A percentile compares a stretch with the other conserved stretches of the same genome.
These are phyloP conservation scores for Anthonomus grandis DNA, from an alignment of 1,140 invertebrate species.

Conservation along the genomic window DNA sequence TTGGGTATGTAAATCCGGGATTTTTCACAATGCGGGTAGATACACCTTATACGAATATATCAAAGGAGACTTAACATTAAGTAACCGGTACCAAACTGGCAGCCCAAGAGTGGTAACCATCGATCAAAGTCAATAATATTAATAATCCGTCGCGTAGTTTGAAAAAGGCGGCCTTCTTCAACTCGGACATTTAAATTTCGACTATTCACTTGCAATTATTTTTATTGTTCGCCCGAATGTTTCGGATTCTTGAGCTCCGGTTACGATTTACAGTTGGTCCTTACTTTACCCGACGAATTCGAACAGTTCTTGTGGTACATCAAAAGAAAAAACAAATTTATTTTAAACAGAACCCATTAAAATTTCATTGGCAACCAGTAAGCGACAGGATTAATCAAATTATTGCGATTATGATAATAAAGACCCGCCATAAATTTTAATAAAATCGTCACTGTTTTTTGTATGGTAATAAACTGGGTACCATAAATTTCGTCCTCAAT, in stretches of 20 bases:
- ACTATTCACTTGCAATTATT: conserved; percentile 34
- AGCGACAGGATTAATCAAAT: too few relatives aligned
- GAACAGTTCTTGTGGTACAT: too few relatives aligned
- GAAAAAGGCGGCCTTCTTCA: conserved; percentile 22
- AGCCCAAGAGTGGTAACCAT: conserved; percentile 37
- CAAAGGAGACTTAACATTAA: conserved; percentile 17
- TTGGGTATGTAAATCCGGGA: neutral
- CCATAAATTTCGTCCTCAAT: conserved; percentile 36
- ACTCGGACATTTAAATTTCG: conserved; percentile 25
- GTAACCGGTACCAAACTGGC: conserved; percentile 25
- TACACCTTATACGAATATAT: conserved; percentile 5
- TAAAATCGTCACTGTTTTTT: conserved; percentile 41
- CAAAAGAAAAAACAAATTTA: too few relatives aligned
- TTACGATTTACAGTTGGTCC: too few relatives aligned
- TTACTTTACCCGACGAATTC: too few relatives aligned
- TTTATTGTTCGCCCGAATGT: conserved; percentile 27
- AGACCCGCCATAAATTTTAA: conserved; percentile 31
- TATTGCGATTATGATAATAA: too few relatives aligned
- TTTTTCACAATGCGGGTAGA: neutral
- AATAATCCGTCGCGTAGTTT: conserved; percentile 41
- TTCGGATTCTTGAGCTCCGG: conserved; percentile 22
- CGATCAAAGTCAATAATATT: conserved; percentile 47
- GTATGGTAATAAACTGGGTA: conserved; percentile 31
- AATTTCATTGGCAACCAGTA: too few relatives aligned
- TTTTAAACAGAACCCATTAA: too few relatives aligned